Evolutionary conservation across 2,113 vertebrate genomes (phyloP).

Genomic region (Vulpes vulpes): DNA sequence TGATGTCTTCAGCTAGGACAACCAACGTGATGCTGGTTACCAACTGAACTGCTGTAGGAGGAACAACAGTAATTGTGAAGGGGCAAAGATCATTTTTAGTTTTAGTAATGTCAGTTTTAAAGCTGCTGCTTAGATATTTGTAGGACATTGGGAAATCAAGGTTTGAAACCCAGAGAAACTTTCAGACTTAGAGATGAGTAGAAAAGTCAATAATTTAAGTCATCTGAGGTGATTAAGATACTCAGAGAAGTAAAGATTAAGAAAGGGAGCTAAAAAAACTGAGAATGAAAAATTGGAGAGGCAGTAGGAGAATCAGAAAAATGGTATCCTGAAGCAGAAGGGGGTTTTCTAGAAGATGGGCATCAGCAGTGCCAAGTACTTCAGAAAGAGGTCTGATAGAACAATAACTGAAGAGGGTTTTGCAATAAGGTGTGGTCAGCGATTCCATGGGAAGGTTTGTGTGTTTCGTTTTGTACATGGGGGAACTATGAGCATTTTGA

Average conservation of each 20-base stretch:
- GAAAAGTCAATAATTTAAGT: background rate
- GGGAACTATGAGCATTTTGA: background rate
- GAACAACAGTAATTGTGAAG: too few relatives aligned
- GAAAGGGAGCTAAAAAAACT: background rate
- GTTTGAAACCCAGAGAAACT: background rate
- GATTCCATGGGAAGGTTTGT: background rate
- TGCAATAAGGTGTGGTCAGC: background rate
- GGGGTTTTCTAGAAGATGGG: background rate
- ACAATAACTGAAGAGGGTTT: background rate
- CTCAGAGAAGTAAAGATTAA: background rate
- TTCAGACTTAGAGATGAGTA: background rate
- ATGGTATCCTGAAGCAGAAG: background rate
- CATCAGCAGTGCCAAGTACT: rapidly evolving
- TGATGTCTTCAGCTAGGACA: background rate
- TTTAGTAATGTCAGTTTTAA: background rate
- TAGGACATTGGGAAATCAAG: background rate
- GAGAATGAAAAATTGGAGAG: background rate
- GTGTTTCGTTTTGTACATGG: background rate
- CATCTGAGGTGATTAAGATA: background rate
- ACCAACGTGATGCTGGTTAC: too few relatives aligned
- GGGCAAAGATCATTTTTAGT: background rate
- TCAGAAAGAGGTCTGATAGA: background rate
- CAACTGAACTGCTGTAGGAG: background rate
- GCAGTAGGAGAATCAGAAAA: background rate
- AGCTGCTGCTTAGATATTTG: background rate